Evolutionary conservation across 2,888 invertebrate genomes (phyloP), one percentile per base, ranked within the genome.

Genomic region (Machimus rusticus): DNA sequence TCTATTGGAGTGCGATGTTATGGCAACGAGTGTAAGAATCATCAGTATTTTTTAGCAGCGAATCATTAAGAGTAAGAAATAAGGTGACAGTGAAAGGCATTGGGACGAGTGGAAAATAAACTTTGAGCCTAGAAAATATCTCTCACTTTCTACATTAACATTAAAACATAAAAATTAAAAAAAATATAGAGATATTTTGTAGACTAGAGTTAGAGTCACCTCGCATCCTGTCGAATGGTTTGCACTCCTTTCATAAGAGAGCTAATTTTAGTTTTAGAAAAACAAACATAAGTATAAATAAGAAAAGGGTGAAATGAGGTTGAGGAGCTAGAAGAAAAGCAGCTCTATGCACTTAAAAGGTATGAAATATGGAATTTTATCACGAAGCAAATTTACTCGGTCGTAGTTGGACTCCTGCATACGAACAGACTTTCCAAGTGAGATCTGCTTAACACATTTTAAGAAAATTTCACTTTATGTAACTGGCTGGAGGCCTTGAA

Each of bases 291-390:
- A 79, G 39, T 76, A 39, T 76, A 76, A 76, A 19, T 82, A 37
- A 57, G 57, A 37, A 37, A 66, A 82, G 66, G 39, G 37, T 51
- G 37, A 82, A 82, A 82, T 82, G 82, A 57, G 82, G 82, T 82
- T 82, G 82, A 82, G 82, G 31, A 82, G 82, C 55, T 51, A n/a
- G 57, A 82, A 82, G 57, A 66, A 82, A 82, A 82, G 37, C 57
- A 82, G 82, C n/a, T 39, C n/a, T 39, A 39, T 82, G 57, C 57
- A 82, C 82, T 82, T 82, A 82, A 66, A 46, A 82, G 82, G 57
- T 82, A 28, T 82, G 82, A 82, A 82, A 82, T 82, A 37, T 82
- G 82, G 57, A 82, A 82, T 82, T 82, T 82, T 82, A 82, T 82
- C 82, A 82, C 82, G 82, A 82, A 82, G 82, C 31, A 57, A 66